phyloP scores from a whole-genome alignment of 2,113 vertebrate genomes.

The Fregata magnificens region DNA sequence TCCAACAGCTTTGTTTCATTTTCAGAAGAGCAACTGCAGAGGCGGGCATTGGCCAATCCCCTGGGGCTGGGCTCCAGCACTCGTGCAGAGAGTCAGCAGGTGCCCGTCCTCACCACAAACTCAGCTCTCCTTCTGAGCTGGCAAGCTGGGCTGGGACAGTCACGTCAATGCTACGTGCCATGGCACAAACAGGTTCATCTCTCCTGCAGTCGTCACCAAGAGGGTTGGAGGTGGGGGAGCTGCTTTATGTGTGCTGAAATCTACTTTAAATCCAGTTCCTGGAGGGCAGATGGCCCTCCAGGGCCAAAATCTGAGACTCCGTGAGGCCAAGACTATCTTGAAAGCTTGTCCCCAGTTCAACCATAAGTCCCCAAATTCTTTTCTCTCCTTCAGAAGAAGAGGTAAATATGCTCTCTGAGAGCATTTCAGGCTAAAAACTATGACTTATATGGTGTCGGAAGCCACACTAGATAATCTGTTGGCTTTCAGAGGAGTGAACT shows the following conservation, averaged over 20 bases:
- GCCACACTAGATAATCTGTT: not conserved
- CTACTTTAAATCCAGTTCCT: not conserved
- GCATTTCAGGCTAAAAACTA: not conserved
- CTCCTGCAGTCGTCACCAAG: not conserved
- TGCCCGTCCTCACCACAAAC: slow-evolving; percentile 7
- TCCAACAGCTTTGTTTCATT: not conserved
- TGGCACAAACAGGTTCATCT: not conserved
- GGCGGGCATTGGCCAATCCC: not conserved
- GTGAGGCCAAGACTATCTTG: not conserved
- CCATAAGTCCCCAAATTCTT: not conserved
- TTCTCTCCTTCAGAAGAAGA: not conserved
- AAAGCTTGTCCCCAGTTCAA: not conserved
- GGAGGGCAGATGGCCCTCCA: not conserved
- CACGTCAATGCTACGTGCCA: not conserved
- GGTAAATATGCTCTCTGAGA: not conserved
- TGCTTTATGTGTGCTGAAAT: not conserved
- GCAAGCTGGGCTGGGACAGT: not conserved
- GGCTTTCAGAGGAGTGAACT: not conserved
- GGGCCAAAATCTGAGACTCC: not conserved
- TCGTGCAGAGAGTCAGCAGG: slow-evolving; percentile 12
- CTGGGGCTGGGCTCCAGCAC: not conserved
- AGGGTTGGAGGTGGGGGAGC: not conserved
- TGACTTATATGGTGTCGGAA: not conserved
- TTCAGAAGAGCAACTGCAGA: not conserved
- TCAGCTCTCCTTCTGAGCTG: not conserved